phyloP scores from a whole-genome alignment of 2,797 vertebrate genomes.

The Urocyon cinereoargenteus region DNA sequence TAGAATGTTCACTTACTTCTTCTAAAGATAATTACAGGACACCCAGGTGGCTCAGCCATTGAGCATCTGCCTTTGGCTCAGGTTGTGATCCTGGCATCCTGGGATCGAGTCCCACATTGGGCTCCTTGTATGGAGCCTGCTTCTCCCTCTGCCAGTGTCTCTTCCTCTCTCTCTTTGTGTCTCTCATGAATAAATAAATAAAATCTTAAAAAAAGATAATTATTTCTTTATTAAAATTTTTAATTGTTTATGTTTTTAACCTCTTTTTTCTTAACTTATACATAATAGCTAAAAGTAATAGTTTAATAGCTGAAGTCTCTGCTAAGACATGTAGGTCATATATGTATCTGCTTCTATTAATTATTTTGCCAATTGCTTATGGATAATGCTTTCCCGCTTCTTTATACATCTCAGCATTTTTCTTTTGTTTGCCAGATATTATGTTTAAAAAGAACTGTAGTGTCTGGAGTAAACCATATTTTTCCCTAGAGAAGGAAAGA shows the following conservation, averaged over 20 bases:
- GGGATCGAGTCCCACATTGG: no score
- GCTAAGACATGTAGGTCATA: neutral
- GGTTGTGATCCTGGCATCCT: no score
- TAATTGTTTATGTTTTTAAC: neutral
- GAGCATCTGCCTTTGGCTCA: no score
- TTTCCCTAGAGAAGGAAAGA: neutral
- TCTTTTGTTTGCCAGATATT: neutral
- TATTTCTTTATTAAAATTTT: conserved; percentile 11
- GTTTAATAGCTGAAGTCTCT: neutral
- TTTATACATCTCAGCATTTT: neutral
- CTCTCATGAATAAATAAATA: no score
- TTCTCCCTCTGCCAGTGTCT: no score
- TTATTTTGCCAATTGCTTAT: neutral
- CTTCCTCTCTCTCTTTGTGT: no score
- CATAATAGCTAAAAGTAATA: neutral
- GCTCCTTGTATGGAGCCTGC: no score
- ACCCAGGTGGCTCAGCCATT: no score
- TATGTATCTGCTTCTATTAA: neutral
- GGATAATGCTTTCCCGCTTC: neutral
- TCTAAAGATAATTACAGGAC: neutral
- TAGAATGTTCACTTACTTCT: neutral
- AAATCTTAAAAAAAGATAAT: no score
- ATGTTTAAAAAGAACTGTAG: neutral
- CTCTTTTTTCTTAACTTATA: conserved; percentile 37
- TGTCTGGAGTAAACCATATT: neutral